Evolutionary conservation across 2,797 vertebrate species (phyloP), one percentile per base, ranked within the genome.

Genomic region (Psittacula derbiana): DNA sequence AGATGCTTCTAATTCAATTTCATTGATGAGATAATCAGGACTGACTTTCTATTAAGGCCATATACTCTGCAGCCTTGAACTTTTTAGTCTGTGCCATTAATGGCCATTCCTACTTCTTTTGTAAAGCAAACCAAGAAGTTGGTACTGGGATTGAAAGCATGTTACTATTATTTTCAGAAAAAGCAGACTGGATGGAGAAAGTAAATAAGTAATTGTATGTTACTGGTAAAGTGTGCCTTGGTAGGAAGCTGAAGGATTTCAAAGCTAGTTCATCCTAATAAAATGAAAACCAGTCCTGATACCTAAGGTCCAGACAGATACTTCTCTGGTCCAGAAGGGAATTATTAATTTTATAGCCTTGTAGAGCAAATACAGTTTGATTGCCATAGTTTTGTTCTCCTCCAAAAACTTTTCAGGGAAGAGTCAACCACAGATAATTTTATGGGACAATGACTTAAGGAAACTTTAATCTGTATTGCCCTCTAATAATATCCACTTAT

Each of bases 1-100:
- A 94, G 93, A 94, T 47, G 66, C 65, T 92, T 90, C 81, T 91
- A 81, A 96, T 91, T 95, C 41, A 52, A 40, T 96, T 94, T 93
- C 40, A 62, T 13, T 90, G 58, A 88, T 79, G 66, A 92, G 73
- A 81, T 94, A 84, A 95, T 86, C 57, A 75, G 53, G 53, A 58
- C 46, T 84, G 73, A 70, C 55, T 91, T 94, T 83, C 58, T 88
- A 31, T 55, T 79, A 79, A 88, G 62, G 12, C 65, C n/a, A 11
- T 33, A 36, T 65, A 75, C 65, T 88, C 65, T 50, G 10, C 61
- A 89, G 30, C n/a, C 72, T 93, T 92, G 36, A 91, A 69, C 46
- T 91, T 78, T 74, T 65, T 84, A 67, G 36, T 71, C 50, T 55
- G 1, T 36, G 40, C 38, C 5, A 10, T 61, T 64, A 80, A 53